Evolutionary conservation across 1,140 invertebrate species (phyloP).

Genomic region (Ephestia elutella): DNA sequence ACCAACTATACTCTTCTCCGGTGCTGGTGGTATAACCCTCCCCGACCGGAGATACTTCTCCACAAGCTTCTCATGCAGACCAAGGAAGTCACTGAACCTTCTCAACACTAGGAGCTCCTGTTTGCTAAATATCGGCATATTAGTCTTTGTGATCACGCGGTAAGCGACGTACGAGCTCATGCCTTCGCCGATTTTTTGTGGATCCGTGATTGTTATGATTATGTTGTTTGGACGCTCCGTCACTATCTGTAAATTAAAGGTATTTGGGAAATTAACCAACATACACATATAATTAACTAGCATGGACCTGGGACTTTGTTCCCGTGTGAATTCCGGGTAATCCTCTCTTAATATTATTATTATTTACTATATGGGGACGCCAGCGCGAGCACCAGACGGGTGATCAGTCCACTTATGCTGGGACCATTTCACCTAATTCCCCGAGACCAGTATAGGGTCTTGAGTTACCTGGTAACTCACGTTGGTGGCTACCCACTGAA

Average conservation of each 20-base stretch:
- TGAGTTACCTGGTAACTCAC: too few relatives aligned
- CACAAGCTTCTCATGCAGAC: constrained; percentile 95
- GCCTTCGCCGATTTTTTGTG: constrained; percentile 97
- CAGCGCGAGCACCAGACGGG: too few relatives aligned
- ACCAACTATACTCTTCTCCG: constrained; percentile 98
- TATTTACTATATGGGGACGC: too few relatives aligned
- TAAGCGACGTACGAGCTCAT: constrained; percentile 98
- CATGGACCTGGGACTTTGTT: too few relatives aligned
- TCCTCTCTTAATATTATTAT: too few relatives aligned
- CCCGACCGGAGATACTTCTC: constrained; percentile 96
- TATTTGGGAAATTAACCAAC: neutral
- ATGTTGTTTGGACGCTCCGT: constrained; percentile 79
- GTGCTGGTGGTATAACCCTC: constrained; percentile 97
- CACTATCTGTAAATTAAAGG: constrained; percentile 70
- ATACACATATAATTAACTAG: too few relatives aligned
- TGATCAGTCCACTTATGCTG: too few relatives aligned
- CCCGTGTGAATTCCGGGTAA: too few relatives aligned
- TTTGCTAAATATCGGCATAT: constrained; percentile 91
- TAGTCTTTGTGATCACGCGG: constrained; percentile 91
- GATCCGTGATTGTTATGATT: constrained; percentile 89
- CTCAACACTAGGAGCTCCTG: constrained; percentile 89
- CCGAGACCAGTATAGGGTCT: too few relatives aligned
- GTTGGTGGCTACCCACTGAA: too few relatives aligned
- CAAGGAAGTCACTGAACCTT: constrained; percentile 98
- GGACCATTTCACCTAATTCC: too few relatives aligned